Evolutionary conservation across 30 jellyfish, hydroid and myxozoan species (phyloP).

Genomic region (Calvadosia cruxmelitensis): DNA sequence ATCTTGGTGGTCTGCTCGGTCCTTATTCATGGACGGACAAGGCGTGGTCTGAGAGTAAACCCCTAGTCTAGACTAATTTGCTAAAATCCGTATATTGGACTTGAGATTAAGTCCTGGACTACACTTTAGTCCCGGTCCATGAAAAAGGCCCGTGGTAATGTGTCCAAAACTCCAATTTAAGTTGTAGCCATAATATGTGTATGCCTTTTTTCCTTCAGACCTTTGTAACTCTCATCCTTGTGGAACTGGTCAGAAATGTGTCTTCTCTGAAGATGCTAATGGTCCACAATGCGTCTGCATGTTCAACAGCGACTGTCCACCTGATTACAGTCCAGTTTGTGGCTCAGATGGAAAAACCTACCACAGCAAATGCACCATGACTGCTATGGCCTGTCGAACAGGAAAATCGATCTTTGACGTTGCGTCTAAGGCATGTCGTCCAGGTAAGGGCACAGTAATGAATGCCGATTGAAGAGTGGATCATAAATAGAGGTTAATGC

Average conservation of each 20-base stretch:
- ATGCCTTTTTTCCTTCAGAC: slow-evolving; percentile 6
- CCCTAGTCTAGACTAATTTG: too few relatives aligned
- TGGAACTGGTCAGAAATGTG: slow-evolving; percentile 16
- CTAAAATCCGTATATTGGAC: too few relatives aligned
- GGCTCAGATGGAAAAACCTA: slow-evolving; percentile 39
- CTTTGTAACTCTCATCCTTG: slow-evolving; percentile 18
- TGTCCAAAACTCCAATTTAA: neutral
- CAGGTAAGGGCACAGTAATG: too few relatives aligned
- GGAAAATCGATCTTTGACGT: slow-evolving; percentile 7
- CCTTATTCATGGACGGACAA: neutral
- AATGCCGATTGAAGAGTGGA: too few relatives aligned
- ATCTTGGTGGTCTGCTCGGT: neutral
- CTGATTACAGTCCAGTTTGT: slow-evolving; percentile 26
- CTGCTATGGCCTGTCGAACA: slow-evolving; percentile 12
- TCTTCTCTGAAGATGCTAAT: neutral
- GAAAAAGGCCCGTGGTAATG: neutral
- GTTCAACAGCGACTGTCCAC: slow-evolving; percentile 14
- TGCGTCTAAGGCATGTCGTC: slow-evolving; percentile 9
- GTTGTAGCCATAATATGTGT: neutral
- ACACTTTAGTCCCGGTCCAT: too few relatives aligned
- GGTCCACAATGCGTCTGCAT: slow-evolving; percentile 25
- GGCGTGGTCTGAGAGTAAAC: too few relatives aligned
- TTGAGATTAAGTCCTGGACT: too few relatives aligned
- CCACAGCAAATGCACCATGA: slow-evolving; percentile 32
- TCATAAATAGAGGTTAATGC: too few relatives aligned